phyloP scores from a whole-genome alignment of 2,888 invertebrate genomes.

The Heteromurus nitidus region DNA sequence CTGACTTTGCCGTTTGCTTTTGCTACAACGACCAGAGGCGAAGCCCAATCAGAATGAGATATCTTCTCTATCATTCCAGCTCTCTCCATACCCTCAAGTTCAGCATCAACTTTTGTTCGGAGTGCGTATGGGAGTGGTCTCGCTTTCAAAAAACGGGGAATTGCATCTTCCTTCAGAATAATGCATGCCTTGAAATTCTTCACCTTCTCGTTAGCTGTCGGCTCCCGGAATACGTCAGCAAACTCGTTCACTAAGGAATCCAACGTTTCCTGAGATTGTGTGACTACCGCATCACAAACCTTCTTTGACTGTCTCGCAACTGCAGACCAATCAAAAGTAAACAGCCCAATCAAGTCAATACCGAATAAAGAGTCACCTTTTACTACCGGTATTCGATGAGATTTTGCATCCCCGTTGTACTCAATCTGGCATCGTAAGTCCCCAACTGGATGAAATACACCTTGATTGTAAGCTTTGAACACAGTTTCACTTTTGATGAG shows the following conservation, averaged over 20 bases:
- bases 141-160: background rate
- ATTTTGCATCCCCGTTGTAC: constrained; percentile 12
- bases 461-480: constrained; percentile 33
- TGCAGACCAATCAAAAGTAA: constrained; percentile 49
- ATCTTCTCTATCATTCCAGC: constrained; percentile 61
- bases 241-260: constrained; percentile 32
- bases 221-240: constrained; percentile 38
- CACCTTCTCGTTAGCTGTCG: constrained; percentile 58
- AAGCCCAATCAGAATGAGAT: constrained; percentile 74
- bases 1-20: constrained; percentile 74
- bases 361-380: constrained; percentile 56
- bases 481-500: constrained; percentile 1
- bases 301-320: constrained; percentile 13
- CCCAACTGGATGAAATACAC: constrained; percentile 25
- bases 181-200: constrained; percentile 66
- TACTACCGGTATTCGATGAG: constrained; percentile 23
- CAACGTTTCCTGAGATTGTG: background rate
- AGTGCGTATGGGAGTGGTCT: constrained; percentile 9
- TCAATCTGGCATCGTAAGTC: background rate
- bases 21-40: constrained; percentile 75
- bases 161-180: constrained; percentile 1
- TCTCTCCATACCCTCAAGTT: background rate
- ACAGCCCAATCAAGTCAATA: constrained; percentile 42
- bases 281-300: too few relatives aligned
- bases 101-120: constrained; percentile 34